These are phyloP conservation scores for Coregonus sp. DNA, from an alignment of 2,797 vertebrate genomes.

Conservation along the genomic window DNA sequence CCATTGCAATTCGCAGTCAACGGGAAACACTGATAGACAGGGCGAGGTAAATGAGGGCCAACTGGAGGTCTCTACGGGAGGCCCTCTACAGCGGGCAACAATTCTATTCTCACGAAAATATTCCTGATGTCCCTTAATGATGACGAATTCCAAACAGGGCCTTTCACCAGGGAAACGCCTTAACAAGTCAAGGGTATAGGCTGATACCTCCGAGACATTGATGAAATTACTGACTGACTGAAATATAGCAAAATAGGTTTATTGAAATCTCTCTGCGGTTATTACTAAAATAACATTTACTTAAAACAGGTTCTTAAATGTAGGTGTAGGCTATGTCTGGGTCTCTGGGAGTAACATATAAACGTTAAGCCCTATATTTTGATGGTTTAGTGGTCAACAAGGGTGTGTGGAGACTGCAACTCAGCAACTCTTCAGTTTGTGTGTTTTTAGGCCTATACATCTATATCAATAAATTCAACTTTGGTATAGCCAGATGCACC, in stretches of 20 bases:
- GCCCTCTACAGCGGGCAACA: conserved; percentile 40
- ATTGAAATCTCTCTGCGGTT: not conserved
- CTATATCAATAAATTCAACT: not conserved
- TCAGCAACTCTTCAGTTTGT: not conserved
- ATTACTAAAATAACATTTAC: not conserved
- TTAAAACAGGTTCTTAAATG: not conserved
- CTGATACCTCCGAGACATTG: conserved; percentile 43
- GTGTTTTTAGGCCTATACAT: not conserved
- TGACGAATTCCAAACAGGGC: conserved; percentile 50
- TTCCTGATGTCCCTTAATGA: conserved; percentile 60
- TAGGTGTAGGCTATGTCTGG: not conserved
- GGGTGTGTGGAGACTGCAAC: not conserved
- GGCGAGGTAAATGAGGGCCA: conserved; percentile 59
- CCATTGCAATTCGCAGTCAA: conserved; percentile 51
- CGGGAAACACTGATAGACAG: conserved; percentile 46
- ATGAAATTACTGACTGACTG: conserved; percentile 21
- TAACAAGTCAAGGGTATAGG: conserved; percentile 42
- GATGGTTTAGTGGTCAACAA: not conserved
- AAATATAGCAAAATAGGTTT: conserved; percentile 1
- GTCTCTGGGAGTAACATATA: not conserved
- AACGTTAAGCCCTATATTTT: not conserved
- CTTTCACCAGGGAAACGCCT: conserved; percentile 44
- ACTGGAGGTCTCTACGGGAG: conserved; percentile 62
- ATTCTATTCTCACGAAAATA: conserved; percentile 48
- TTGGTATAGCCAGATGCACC: not conserved